Percentiles rank a stretch among this genome's conserved stretches.
Evolutionary conservation across 2,888 invertebrate species (phyloP).

Genomic region (Nebria brevicollis): DNA sequence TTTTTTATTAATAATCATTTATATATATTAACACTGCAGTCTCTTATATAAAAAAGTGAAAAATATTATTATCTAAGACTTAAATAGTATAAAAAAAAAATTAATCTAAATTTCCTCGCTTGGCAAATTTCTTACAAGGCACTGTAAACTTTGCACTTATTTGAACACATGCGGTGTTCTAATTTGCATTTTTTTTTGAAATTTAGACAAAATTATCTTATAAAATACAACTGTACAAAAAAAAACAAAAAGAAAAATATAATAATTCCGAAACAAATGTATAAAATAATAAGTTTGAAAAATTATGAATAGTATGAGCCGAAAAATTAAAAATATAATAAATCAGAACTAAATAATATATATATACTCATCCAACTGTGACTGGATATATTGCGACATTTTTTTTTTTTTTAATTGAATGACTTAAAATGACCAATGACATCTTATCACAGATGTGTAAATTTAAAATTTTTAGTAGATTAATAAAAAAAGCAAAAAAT

Average conservation of each 20-base stretch:
- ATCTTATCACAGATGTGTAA: too few species aligned
- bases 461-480: too few species aligned
- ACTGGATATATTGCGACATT: too few species aligned
- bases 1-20: neutral
- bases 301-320: neutral
- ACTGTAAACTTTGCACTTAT: neutral
- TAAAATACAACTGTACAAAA: neutral
- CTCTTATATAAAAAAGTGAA: constrained; percentile 5
- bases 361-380: too few species aligned
- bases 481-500: too few species aligned
- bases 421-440: too few species aligned
- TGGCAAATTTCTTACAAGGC: too few species aligned
- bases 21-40: constrained; percentile 21
- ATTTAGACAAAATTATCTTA: neutral
- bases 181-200: neutral
- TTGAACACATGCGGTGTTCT: neutral
- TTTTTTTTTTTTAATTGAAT: too few species aligned
- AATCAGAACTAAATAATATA: neutral
- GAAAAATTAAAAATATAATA: neutral
- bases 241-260: too few species aligned
- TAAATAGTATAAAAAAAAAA: neutral
- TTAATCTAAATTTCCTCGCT: too few species aligned
- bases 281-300: neutral
- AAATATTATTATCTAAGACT: constrained; percentile 1
- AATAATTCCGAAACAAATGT: neutral